These are phyloP conservation scores for Onychomys arenicola DNA, from an alignment of 2,797 vertebrate genomes.

Conservation along the genomic window DNA sequence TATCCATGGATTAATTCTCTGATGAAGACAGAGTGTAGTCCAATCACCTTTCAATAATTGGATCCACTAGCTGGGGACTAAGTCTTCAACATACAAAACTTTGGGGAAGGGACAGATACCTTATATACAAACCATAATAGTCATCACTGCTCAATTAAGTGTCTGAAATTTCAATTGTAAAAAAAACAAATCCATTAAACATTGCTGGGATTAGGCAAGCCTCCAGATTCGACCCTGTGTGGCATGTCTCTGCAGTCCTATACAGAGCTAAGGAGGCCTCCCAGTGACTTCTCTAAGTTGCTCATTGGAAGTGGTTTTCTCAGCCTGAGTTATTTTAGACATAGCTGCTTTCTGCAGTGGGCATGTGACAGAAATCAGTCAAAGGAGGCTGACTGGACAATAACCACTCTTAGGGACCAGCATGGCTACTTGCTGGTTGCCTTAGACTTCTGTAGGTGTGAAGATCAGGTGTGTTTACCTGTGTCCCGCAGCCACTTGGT, in stretches of 20 bases:
- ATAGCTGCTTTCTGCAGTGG: neutral
- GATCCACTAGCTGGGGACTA: neutral
- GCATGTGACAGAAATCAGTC: neutral
- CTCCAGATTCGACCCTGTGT: neutral
- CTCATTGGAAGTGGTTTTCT: neutral
- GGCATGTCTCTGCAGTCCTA: neutral
- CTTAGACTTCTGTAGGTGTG: neutral
- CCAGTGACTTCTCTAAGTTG: neutral
- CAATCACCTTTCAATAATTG: neutral
- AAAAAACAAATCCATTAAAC: neutral
- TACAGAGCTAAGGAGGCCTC: neutral
- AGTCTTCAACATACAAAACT: neutral
- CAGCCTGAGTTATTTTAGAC: constrained; percentile 40
- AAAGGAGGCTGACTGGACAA: neutral
- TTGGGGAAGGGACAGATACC: neutral
- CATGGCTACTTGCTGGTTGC: neutral
- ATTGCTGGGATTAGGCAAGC: neutral
- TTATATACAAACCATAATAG: neutral
- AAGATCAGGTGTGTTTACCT: neutral
- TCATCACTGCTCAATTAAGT: neutral
- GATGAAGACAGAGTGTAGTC: neutral
- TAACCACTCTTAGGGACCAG: neutral
- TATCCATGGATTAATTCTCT: neutral
- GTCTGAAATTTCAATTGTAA: constrained; percentile 16
- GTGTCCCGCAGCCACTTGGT: too few species aligned